Percentiles rank a stretch among this genome's conserved stretches.
These are phyloP conservation scores for Macrocentrus cingulum DNA, from an alignment of 1,140 invertebrate species.

Conservation along the genomic window DNA sequence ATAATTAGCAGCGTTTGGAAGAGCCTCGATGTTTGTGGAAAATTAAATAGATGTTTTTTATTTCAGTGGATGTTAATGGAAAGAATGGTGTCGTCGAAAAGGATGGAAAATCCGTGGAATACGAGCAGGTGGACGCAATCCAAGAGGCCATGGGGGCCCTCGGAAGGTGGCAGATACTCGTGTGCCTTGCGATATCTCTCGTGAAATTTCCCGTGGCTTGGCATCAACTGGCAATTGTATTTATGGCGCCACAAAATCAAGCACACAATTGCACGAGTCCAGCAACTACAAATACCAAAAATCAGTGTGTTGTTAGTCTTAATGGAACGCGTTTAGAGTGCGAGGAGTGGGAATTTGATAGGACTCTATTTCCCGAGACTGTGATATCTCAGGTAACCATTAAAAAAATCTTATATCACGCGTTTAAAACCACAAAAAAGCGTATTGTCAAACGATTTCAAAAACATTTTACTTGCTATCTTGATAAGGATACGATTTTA, in stretches of 20 bases:
- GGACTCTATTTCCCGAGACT: constrained; percentile 67
- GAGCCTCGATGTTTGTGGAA: too few relatives aligned
- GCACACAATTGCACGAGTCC: constrained; percentile 51
- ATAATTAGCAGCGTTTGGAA: too few relatives aligned
- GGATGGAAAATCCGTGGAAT: constrained; percentile 35
- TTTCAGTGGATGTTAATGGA: constrained; percentile 42
- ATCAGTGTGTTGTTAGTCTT: constrained; percentile 41
- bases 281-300: constrained; percentile 51
- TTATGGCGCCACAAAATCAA: constrained; percentile 63
- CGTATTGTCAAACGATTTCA: background rate
- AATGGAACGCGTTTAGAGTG: constrained; percentile 56
- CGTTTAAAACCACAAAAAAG: background rate
- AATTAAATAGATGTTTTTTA: background rate
- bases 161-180: constrained; percentile 71
- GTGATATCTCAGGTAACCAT: constrained; percentile 65
- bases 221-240: constrained; percentile 70
- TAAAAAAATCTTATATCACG: background rate
- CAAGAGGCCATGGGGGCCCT: constrained; percentile 69
- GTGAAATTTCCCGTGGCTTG: constrained; percentile 73
- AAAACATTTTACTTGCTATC: too few relatives aligned
- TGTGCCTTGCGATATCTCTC: constrained; percentile 66
- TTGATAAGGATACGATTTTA: too few relatives aligned
- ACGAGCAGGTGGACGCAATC: constrained; percentile 66
- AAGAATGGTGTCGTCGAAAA: constrained; percentile 41
- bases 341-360: constrained; percentile 64